These are phyloP conservation scores for Cydia strobilella DNA, from an alignment of 1,140 invertebrate genomes.

Conservation along the genomic window DNA sequence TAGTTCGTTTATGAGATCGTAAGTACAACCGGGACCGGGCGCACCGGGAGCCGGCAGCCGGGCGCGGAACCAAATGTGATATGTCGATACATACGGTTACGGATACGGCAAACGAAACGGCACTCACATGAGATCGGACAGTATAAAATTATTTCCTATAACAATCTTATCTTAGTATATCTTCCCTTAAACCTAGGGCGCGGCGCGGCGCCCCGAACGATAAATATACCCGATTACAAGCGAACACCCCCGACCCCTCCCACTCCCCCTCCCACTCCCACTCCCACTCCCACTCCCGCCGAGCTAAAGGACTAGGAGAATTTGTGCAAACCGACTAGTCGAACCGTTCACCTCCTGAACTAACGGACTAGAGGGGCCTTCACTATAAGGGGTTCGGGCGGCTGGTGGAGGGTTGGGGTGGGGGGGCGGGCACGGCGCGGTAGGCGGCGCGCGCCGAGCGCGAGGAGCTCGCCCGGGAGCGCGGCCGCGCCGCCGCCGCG, in stretches of 20 bases:
- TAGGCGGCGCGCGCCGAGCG: constrained; percentile 43
- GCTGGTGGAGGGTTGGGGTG: constrained; percentile 43
- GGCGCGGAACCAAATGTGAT: constrained; percentile 40
- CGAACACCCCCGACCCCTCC: constrained; percentile 26
- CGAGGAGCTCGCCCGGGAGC: constrained; percentile 36
- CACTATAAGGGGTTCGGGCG: constrained; percentile 67
- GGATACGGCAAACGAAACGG: constrained; percentile 26
- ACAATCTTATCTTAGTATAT: constrained; percentile 62
- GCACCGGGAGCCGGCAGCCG: neutral
- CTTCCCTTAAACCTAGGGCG: constrained; percentile 55
- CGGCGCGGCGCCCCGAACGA: constrained; percentile 49
- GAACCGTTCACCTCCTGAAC: neutral
- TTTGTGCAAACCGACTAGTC: neutral
- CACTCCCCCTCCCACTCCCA: too few relatives aligned
- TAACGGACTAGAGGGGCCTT: constrained; percentile 44
- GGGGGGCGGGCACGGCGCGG: constrained; percentile 54
- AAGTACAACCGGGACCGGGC: neutral
- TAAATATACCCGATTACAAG: constrained; percentile 54
- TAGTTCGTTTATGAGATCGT: constrained; percentile 46
- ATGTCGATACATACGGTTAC: constrained; percentile 49
- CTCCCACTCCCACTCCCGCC: too few relatives aligned
- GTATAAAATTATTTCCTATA: constrained; percentile 72
- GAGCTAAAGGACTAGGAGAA: too few relatives aligned
- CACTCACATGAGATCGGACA: constrained; percentile 47
- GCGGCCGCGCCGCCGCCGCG: constrained; percentile 36